Percentiles rank a stretch among this genome's conserved stretches.
Evolutionary conservation across 2,113 vertebrate species (phyloP).

Genomic region (Sprattus sprattus): DNA sequence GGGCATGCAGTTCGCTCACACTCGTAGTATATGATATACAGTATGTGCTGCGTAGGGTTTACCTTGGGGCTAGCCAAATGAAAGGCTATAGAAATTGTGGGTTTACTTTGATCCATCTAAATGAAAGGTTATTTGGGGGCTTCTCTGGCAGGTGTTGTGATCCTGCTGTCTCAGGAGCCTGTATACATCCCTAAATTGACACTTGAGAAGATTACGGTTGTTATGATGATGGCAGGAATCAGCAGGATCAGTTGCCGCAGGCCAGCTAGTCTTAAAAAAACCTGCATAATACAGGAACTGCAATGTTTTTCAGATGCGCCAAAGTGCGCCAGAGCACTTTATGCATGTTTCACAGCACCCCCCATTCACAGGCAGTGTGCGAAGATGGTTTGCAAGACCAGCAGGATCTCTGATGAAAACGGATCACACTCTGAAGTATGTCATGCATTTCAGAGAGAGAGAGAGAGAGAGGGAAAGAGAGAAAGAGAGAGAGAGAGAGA

Average conservation of each 20-base stretch:
- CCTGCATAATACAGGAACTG: neutral
- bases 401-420: neutral
- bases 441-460: neutral
- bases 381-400: neutral
- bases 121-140: neutral
- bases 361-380: neutral
- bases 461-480: constrained; percentile 34
- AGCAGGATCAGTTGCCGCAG: neutral
- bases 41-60: neutral
- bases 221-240: neutral
- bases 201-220: neutral
- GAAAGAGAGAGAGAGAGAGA: constrained; percentile 27
- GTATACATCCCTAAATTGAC: neutral
- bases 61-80: neutral
- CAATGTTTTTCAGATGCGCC: too few relatives aligned
- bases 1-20: neutral
- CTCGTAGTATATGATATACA: too few relatives aligned
- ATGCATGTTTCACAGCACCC: neutral
- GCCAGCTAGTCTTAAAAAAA: neutral
- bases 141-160: neutral
- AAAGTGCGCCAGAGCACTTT: neutral
- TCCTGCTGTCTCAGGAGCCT: neutral
- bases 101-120: neutral
- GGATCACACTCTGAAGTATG: neutral
- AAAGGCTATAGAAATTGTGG: neutral